Evolutionary conservation across 2,888 invertebrate species (phyloP).

Genomic region (Melanchra persicariae): DNA sequence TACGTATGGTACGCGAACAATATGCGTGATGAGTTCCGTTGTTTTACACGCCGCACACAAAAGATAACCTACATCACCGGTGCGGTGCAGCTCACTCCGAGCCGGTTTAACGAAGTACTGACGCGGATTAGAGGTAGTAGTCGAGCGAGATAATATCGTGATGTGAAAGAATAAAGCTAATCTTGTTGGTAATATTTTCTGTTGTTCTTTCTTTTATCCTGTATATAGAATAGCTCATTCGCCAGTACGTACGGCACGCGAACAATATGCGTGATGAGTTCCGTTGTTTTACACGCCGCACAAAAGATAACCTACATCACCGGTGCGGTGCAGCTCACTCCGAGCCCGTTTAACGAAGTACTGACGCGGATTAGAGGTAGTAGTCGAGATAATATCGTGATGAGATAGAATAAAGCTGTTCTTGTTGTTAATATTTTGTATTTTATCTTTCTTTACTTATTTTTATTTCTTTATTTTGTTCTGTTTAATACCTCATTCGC

Average conservation of each 20-base stretch:
- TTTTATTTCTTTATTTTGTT: background rate
- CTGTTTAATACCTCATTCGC: background rate
- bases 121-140: conserved; percentile 26
- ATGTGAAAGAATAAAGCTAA: too few species aligned
- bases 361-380: conserved; percentile 27
- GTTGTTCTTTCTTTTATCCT: background rate
- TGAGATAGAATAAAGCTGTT: too few species aligned
- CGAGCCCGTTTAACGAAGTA: conserved; percentile 41
- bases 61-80: conserved; percentile 57
- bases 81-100: conserved; percentile 30
- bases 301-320: conserved; percentile 61
- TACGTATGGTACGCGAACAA: conserved; percentile 50
- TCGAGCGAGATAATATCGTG: background rate
- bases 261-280: conserved; percentile 68
- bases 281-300: conserved; percentile 61
- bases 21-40: conserved; percentile 67
- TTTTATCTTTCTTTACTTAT: too few species aligned
- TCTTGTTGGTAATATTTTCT: too few species aligned
- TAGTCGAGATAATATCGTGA: background rate
- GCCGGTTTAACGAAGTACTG: conserved; percentile 41
- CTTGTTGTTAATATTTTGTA: too few species aligned
- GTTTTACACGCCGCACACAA: conserved; percentile 61
- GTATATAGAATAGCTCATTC: background rate
- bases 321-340: conserved; percentile 32
- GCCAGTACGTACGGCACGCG: conserved; percentile 3